Conservation (phyloP, 2,888 invertebrate genomes). For the Athalia rosae region DNA sequence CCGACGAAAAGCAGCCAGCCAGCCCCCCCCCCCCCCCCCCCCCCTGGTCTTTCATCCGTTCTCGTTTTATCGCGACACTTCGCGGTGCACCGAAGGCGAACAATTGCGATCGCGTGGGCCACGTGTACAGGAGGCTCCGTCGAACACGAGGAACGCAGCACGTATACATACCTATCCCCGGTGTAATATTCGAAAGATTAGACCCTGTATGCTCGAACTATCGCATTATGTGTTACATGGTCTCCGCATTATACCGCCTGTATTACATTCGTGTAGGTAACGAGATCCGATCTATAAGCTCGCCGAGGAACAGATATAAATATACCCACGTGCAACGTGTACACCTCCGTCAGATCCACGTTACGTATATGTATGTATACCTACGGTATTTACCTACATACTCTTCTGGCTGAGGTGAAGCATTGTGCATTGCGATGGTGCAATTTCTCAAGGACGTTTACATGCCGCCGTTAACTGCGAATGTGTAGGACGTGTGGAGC, state of each 20-base stretch:
- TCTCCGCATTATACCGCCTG: not conserved
- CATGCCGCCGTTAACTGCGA: not conserved
- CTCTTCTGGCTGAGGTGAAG: not conserved
- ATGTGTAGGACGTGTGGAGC: constrained; percentile 4
- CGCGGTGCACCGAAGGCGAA: constrained; percentile 3
- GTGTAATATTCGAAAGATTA: constrained; percentile 39
- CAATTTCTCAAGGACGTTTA: constrained; percentile 34
- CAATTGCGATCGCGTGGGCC: not conserved
- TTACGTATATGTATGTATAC: too few relatives aligned
- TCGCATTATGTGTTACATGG: not conserved
- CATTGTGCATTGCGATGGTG: constrained; percentile 40
- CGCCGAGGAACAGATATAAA: not conserved
- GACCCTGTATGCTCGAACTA: not conserved
- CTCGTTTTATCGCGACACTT: not conserved
- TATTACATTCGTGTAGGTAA: not conserved
- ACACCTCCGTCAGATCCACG: not conserved
- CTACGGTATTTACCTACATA: not conserved
- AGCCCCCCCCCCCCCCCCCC: too few relatives aligned
- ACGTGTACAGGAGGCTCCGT: not conserved
- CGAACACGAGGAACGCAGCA: constrained; percentile 17
- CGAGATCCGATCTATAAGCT: constrained; percentile 20
- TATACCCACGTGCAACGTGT: too few relatives aligned
- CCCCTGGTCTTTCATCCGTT: too few relatives aligned
- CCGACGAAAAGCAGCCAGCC: too few relatives aligned
- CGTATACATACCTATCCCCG: not conserved